Evolutionary conservation across 1,140 invertebrate species (phyloP).

Genomic region (Euura saliciscinereae): DNA sequence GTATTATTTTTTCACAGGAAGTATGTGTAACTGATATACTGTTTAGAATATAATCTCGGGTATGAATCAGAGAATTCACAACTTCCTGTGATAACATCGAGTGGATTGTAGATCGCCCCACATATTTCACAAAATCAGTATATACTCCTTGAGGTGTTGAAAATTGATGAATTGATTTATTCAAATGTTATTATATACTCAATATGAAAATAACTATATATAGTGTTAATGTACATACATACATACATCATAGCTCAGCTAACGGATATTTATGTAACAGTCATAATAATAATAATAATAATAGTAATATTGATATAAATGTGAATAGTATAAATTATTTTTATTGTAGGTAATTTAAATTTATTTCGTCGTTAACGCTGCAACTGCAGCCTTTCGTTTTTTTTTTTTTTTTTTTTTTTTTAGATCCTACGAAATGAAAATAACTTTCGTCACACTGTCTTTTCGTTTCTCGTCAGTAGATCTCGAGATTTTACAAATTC

Average conservation of each 20-base stretch:
- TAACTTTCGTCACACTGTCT: neutral
- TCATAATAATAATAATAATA: neutral
- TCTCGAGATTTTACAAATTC: neutral
- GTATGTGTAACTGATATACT: too few relatives aligned
- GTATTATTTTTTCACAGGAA: too few relatives aligned
- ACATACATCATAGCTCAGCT: neutral
- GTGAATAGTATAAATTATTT: neutral
- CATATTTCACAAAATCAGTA: too few relatives aligned
- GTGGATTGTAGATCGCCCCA: too few relatives aligned
- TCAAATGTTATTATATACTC: neutral
- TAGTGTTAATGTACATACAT: neutral
- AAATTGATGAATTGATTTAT: neutral
- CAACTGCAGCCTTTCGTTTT: neutral
- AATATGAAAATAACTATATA: constrained; percentile 4
- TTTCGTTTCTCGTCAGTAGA: neutral
- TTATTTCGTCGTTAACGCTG: too few relatives aligned
- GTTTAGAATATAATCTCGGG: too few relatives aligned
- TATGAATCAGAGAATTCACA: too few relatives aligned
- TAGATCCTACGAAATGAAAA: neutral
- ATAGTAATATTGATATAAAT: constrained; percentile 1
- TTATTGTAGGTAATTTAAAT: neutral
- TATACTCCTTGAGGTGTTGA: neutral
- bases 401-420: neutral
- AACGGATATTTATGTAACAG: neutral
- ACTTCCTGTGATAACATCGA: too few relatives aligned